A percentile compares a stretch with the other conserved stretches of the same genome.
phyloP scores from a whole-genome alignment of 2,888 invertebrate species.

The Syrista parreyssii region DNA sequence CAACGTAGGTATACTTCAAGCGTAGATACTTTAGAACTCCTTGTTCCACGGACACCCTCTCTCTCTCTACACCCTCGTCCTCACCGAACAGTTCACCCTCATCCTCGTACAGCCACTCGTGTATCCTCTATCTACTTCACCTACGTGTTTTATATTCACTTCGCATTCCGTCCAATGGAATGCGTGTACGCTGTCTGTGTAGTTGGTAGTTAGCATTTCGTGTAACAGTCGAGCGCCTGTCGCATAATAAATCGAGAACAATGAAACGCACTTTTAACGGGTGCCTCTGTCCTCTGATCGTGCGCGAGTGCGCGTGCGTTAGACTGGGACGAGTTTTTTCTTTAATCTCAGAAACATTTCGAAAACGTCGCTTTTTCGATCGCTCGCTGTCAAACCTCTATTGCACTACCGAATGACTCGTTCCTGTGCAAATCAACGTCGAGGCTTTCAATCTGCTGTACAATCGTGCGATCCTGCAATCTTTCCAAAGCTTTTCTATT shows the following conservation, averaged over 20 bases:
- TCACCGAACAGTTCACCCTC: neutral
- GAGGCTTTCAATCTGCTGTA: neutral
- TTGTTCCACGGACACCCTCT: neutral
- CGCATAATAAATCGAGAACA: constrained; percentile 31
- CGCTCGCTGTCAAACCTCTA: neutral
- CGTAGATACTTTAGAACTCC: neutral
- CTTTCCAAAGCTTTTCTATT: neutral
- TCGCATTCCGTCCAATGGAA: constrained; percentile 11
- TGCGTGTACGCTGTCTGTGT: constrained; percentile 12
- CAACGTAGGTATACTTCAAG: neutral
- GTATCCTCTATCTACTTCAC: neutral
- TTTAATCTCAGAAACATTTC: neutral
- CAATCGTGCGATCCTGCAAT: neutral
- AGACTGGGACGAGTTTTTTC: neutral
- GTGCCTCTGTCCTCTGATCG: neutral
- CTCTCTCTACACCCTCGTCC: neutral
- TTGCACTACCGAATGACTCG: neutral
- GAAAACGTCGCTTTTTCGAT: neutral
- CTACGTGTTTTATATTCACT: constrained; percentile 19
- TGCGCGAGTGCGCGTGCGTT: neutral
- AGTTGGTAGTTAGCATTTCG: constrained; percentile 27
- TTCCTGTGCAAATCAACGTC: neutral
- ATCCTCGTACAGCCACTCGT: neutral
- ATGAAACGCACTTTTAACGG: neutral
- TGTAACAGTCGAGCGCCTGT: constrained; percentile 24